phyloP scores from a whole-genome alignment of 2,113 vertebrate genomes.

The Vireo altiloquus region DNA sequence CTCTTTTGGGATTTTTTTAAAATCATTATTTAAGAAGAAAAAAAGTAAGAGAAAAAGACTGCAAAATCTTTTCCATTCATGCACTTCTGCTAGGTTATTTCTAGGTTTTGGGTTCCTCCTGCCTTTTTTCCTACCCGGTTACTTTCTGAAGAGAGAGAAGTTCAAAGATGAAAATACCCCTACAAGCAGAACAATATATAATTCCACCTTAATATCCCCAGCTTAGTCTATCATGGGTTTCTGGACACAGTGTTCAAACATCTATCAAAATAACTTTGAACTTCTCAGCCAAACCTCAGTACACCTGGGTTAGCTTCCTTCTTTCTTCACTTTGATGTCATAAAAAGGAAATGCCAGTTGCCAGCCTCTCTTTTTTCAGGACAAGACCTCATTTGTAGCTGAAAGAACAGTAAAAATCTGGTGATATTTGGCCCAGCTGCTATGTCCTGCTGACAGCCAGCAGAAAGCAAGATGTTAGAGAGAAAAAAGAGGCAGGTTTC shows the following conservation, averaged over 20 bases:
- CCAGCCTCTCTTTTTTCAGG: constrained; percentile 24
- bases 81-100: not conserved
- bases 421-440: not conserved
- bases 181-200: not conserved
- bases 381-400: constrained; percentile 30
- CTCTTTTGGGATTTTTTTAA: not conserved
- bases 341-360: not conserved
- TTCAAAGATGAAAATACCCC: not conserved
- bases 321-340: not conserved
- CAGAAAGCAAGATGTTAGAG: constrained; percentile 19
- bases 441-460: constrained; percentile 3
- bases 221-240: not conserved
- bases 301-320: not conserved
- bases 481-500: not conserved
- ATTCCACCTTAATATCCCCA: not conserved
- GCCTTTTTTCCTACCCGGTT: not conserved
- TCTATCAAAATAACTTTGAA: not conserved
- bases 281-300: not conserved
- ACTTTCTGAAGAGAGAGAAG: not conserved
- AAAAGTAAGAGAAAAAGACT: not conserved
- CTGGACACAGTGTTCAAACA: not conserved
- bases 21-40: not conserved
- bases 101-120: not conserved
- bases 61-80: not conserved
- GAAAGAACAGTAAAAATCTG: constrained; percentile 43